Evolutionary conservation across 2,888 invertebrate genomes (phyloP).

Genomic region (Nipponacmea schrenckii): DNA sequence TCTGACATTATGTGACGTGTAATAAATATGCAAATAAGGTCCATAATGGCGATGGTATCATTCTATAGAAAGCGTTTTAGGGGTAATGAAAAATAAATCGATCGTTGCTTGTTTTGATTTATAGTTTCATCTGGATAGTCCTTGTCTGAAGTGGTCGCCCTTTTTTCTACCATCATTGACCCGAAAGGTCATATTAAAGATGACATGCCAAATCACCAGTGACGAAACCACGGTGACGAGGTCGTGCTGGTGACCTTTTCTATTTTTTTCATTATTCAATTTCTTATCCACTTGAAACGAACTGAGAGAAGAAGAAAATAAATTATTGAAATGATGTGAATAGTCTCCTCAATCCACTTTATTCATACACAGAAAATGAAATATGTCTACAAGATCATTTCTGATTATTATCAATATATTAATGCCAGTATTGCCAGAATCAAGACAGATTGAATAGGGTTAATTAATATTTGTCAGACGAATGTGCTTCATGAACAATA

Average conservation of each 20-base stretch:
- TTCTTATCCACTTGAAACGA: slow-evolving; percentile 2
- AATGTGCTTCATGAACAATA: too few species aligned
- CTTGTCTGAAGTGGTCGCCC: background rate
- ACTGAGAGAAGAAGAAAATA: too few species aligned
- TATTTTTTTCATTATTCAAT: background rate
- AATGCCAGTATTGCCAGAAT: too few species aligned
- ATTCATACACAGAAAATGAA: too few species aligned
- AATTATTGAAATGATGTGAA: too few species aligned
- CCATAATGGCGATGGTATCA: background rate
- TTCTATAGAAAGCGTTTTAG: background rate
- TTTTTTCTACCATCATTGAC: background rate
- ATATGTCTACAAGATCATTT: too few species aligned
- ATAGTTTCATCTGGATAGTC: slow-evolving; percentile 1
- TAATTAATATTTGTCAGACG: too few species aligned
- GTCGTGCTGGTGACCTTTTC: background rate
- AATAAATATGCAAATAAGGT: slow-evolving; percentile 7
- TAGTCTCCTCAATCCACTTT: too few species aligned
- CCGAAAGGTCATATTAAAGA: background rate
- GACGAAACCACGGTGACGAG: background rate
- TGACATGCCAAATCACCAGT: background rate
- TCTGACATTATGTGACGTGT: slow-evolving; percentile 5
- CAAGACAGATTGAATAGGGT: too few species aligned
- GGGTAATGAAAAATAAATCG: slow-evolving; percentile 4
- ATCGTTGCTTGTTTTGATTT: slow-evolving; percentile 7
- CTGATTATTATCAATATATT: too few species aligned